phyloP scores from a whole-genome alignment of 2,888 invertebrate genomes.

The Erebia epiphron region DNA sequence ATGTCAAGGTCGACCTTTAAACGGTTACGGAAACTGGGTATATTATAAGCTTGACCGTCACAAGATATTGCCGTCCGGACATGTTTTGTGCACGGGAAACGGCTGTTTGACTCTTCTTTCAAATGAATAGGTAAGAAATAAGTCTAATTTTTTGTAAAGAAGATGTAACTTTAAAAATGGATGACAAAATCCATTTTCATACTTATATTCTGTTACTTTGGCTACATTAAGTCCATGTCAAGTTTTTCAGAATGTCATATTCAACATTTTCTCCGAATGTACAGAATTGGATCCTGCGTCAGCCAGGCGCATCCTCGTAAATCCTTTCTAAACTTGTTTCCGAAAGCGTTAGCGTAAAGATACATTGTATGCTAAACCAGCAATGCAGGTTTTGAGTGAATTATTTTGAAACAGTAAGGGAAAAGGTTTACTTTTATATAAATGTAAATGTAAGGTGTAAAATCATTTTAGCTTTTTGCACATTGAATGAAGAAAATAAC shows the following conservation, averaged over 20 bases:
- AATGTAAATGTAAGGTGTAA: too few species aligned
- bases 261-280: background rate
- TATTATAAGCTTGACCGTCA: slow-evolving; percentile 1
- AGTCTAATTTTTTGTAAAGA: too few species aligned
- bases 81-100: background rate
- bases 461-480: too few species aligned
- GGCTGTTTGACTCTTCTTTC: background rate
- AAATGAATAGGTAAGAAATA: background rate
- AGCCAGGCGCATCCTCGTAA: background rate
- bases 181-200: too few species aligned
- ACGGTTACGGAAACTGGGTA: background rate
- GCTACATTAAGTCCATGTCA: background rate
- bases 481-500: too few species aligned
- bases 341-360: slow-evolving; percentile 6
- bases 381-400: slow-evolving; percentile 7
- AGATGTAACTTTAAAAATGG: too few species aligned
- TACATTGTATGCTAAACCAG: slow-evolving; percentile 4
- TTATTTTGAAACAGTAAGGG: background rate
- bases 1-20: too few species aligned
- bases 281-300: slow-evolving; percentile 5
- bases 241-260: background rate
- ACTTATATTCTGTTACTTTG: background rate
- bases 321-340: slow-evolving; percentile 10
- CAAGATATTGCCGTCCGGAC: background rate
- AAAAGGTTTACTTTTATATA: background rate